Conservation (phyloP, 2,113 vertebrate species). For the Heliornis fulica region DNA sequence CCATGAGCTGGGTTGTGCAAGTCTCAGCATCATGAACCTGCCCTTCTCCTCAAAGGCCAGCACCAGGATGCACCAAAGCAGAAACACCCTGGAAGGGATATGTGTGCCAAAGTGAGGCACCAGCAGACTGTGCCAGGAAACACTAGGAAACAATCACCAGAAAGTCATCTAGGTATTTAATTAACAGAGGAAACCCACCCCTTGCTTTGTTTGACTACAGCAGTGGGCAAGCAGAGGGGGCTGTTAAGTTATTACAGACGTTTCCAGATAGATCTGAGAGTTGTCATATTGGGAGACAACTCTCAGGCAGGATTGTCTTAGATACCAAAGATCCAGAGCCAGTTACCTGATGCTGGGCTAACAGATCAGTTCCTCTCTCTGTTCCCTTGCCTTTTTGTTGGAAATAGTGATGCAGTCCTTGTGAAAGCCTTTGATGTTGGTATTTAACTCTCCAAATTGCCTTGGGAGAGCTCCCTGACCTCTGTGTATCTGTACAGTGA, state of each 20-base stretch:
- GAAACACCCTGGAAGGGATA: background rate
- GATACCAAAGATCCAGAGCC: background rate
- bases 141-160: background rate
- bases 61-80: background rate
- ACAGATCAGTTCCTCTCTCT: background rate
- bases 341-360: background rate
- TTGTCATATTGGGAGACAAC: background rate
- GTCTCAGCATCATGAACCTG: accelerated
- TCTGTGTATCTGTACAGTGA: background rate
- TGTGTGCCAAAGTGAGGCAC: background rate
- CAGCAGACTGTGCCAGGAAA: background rate
- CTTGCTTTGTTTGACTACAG: background rate
- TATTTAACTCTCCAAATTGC: background rate
- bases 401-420: background rate
- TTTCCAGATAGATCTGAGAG: background rate
- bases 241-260: background rate
- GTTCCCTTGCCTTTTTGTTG: background rate
- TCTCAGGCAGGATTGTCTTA: background rate
- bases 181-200: background rate
- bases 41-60: background rate
- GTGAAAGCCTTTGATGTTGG: background rate
- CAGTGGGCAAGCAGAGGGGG: background rate
- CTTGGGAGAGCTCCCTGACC: background rate
- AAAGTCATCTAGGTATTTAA: background rate
- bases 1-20: accelerated